Conservation (phyloP, 2,888 invertebrate species). For the Saturnia japonica region DNA sequence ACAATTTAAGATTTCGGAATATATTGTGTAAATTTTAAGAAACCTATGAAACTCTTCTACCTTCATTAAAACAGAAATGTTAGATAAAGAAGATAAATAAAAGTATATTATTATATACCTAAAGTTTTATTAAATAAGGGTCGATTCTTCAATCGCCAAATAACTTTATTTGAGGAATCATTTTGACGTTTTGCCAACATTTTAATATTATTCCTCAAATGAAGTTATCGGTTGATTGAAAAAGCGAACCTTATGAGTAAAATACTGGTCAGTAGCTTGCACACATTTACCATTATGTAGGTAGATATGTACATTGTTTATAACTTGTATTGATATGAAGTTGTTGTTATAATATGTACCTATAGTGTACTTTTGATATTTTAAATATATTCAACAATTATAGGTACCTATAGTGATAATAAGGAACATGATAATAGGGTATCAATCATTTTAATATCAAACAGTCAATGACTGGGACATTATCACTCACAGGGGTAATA, state of each 20-base stretch:
- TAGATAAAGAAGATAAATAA: too few species aligned
- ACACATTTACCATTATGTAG: neutral
- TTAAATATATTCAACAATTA: conserved; percentile 1
- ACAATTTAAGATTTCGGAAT: neutral
- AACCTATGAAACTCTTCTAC: neutral
- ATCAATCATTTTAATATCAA: neutral
- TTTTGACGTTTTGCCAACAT: too few species aligned
- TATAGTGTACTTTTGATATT: neutral
- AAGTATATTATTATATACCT: too few species aligned
- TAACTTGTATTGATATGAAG: neutral
- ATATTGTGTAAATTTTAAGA: neutral
- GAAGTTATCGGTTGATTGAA: too few species aligned
- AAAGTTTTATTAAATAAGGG: neutral
- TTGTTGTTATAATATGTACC: neutral
- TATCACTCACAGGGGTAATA: neutral
- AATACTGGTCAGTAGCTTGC: too few species aligned
- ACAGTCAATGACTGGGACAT: neutral
- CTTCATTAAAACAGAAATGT: neutral
- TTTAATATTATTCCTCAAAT: too few species aligned
- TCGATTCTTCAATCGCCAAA: neutral
- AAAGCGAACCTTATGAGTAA: too few species aligned
- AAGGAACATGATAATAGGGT: neutral
- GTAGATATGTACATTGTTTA: neutral
- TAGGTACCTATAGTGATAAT: neutral
- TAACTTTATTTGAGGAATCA: too few species aligned